A percentile compares a stretch with the other conserved stretches of the same genome.
Conservation (phyloP, 2,797 vertebrate species). For the Rhynchotus rufescens region DNA sequence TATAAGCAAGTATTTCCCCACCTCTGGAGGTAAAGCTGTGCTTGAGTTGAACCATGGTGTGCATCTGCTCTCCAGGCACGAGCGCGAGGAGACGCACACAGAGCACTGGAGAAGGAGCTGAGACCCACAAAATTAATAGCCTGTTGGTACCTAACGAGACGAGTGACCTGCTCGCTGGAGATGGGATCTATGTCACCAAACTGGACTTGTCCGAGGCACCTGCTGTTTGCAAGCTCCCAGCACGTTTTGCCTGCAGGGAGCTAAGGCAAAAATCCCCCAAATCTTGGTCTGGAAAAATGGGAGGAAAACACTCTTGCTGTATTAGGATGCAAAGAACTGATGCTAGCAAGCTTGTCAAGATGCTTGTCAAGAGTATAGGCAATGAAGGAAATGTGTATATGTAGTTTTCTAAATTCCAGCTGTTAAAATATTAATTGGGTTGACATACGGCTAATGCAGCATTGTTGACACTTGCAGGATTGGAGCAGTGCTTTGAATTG, state of each 20-base stretch:
- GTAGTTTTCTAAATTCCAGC: neutral
- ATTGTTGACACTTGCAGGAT: slow-evolving; percentile 4
- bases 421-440: neutral
- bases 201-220: neutral
- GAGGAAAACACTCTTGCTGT: neutral
- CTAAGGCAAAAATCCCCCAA: neutral
- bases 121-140: neutral
- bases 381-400: neutral
- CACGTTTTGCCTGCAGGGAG: neutral
- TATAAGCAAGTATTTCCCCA: neutral
- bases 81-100: neutral
- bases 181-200: neutral
- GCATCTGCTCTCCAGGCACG: neutral
- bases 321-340: neutral
- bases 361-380: neutral
- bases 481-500: slow-evolving; percentile 2
- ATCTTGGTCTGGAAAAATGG: neutral
- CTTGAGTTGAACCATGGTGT: neutral
- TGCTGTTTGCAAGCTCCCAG: neutral
- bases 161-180: neutral
- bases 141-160: neutral
- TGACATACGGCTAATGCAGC: neutral
- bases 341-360: neutral
- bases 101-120: neutral
- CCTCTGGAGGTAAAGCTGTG: neutral